These are phyloP conservation scores for Volucella bombylans DNA, from an alignment of 2,888 invertebrate genomes.

Conservation along the genomic window DNA sequence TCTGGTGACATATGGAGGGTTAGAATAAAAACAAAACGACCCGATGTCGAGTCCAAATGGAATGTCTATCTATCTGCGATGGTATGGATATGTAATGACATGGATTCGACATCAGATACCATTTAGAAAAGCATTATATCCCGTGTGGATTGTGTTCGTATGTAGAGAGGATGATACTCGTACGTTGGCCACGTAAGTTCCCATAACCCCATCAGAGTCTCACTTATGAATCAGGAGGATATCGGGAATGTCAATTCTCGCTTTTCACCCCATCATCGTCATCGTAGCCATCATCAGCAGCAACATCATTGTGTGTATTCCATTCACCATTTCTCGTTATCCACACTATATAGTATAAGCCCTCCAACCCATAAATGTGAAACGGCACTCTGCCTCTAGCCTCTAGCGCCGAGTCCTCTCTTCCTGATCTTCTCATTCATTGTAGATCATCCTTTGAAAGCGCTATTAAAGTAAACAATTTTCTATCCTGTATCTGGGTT, in stretches of 20 bases:
- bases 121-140: constrained; percentile 67
- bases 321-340: constrained; percentile 19
- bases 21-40: constrained; percentile 18
- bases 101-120: constrained; percentile 67
- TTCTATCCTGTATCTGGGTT: constrained; percentile 66
- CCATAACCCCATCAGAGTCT: neutral
- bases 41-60: constrained; percentile 14
- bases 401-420: neutral
- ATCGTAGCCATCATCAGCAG: constrained; percentile 31
- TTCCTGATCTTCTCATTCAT: constrained; percentile 26
- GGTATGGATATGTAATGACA: constrained; percentile 24
- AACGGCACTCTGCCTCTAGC: neutral
- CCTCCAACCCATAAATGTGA: neutral
- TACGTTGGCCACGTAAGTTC: constrained; percentile 13
- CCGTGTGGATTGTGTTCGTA: neutral
- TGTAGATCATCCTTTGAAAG: constrained; percentile 64
- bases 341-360: no score
- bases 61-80: constrained; percentile 2
- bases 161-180: constrained; percentile 30
- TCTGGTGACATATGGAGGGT: constrained; percentile 50
- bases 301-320: constrained; percentile 52
- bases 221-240: neutral
- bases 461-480: constrained; percentile 71
- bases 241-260: constrained; percentile 1
- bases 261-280: constrained; percentile 52